Conservation (phyloP, 1,140 invertebrate genomes). For the Pygmarrhopalites habei region DNA sequence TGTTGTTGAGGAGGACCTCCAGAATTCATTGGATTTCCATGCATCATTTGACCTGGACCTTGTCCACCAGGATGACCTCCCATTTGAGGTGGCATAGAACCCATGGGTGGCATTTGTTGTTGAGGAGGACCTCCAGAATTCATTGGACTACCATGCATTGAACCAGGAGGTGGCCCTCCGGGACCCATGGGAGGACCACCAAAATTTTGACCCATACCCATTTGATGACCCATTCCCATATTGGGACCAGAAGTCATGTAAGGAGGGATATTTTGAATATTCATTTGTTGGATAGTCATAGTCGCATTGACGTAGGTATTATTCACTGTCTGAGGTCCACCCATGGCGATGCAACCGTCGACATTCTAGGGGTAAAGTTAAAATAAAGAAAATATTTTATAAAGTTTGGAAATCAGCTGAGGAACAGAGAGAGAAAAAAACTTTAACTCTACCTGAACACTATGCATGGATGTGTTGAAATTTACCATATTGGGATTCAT, state of each 20-base stretch:
- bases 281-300: constrained; percentile 51
- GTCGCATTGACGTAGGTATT: constrained; percentile 50
- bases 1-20: constrained; percentile 11
- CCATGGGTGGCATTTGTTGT: constrained; percentile 1
- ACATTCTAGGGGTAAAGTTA: constrained; percentile 37
- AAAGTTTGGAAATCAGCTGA: not conserved
- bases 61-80: constrained; percentile 14
- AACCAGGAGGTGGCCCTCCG: constrained; percentile 44
- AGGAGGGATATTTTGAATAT: constrained; percentile 48
- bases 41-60: constrained; percentile 18
- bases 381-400: constrained; percentile 9
- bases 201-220: constrained; percentile 43
- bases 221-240: constrained; percentile 50
- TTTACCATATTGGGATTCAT: constrained; percentile 43
- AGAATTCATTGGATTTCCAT: constrained; percentile 22
- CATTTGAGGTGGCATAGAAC: constrained; percentile 4
- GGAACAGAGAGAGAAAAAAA: not conserved
- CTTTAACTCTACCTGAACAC: constrained; percentile 40
- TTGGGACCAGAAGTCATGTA: constrained; percentile 46
- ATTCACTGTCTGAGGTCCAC: constrained; percentile 47
- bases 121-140: constrained; percentile 10
- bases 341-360: constrained; percentile 41
- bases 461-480: constrained; percentile 44
- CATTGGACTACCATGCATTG: constrained; percentile 47
- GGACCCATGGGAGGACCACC: constrained; percentile 18